Conservation (phyloP, 2,113 vertebrate genomes). For the Hystrix brachyura region DNA sequence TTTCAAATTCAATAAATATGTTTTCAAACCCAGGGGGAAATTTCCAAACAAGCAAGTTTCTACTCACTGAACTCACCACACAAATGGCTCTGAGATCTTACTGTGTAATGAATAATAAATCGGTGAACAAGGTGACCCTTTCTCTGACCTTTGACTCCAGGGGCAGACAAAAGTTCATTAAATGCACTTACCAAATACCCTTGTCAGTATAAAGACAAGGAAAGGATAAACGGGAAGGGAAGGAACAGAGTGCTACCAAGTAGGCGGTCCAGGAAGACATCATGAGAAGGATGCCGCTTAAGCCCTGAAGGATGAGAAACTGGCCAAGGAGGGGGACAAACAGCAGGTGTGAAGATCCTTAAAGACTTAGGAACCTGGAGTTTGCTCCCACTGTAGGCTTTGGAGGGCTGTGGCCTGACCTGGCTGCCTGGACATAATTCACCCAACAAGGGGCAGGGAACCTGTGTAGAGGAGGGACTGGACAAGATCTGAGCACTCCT, state of each 20-base stretch:
- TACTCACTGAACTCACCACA: not conserved
- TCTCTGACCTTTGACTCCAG: not conserved
- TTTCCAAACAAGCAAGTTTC: not conserved
- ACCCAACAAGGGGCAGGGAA: accelerated
- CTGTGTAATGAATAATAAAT: not conserved
- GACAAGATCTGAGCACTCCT: not conserved
- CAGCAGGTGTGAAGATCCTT: not conserved
- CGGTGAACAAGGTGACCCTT: no score
- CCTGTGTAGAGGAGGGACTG: not conserved
- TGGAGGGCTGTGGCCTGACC: not conserved
- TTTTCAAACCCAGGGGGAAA: not conserved
- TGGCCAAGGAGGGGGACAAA: not conserved
- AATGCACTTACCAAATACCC: not conserved
- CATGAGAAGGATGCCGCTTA: not conserved
- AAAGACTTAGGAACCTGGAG: not conserved
- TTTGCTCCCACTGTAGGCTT: not conserved
- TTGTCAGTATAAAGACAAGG: not conserved
- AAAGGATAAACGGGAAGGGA: not conserved
- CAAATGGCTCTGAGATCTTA: not conserved
- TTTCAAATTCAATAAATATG: not conserved
- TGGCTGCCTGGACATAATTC: not conserved
- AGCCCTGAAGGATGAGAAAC: not conserved
- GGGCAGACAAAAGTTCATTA: not conserved
- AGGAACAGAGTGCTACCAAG: not conserved
- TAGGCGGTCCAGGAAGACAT: not conserved